phyloP scores from a whole-genome alignment of 2,113 vertebrate genomes.

The Saguinus imperator region DNA sequence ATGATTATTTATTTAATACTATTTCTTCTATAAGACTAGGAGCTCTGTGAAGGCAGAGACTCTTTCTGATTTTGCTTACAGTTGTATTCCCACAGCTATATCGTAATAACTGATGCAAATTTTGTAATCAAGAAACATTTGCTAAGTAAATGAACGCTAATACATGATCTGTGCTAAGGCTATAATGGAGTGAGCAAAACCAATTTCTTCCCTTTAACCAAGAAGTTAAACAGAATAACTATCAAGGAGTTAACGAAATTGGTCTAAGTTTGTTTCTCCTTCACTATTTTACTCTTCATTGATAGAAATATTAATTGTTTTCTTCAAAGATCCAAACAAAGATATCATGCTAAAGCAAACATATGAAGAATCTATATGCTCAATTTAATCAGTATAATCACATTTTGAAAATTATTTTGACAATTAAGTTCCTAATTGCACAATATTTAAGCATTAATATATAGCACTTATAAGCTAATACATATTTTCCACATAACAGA shows the following conservation, averaged over 20 bases:
- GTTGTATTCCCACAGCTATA: not conserved
- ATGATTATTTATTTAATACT: not conserved
- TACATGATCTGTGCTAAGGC: not conserved
- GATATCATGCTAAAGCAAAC: not conserved
- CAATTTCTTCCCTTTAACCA: not conserved
- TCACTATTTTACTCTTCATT: slow-evolving; percentile 4
- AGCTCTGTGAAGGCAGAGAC: not conserved
- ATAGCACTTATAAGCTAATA: not conserved
- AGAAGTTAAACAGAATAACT: not conserved
- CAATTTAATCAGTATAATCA: not conserved
- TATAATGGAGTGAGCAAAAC: not conserved
- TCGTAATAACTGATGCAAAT: not conserved
- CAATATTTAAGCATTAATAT: not conserved
- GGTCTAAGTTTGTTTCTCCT: not conserved
- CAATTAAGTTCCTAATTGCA: not conserved
- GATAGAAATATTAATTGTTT: slow-evolving; percentile 6
- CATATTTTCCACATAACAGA: not conserved
- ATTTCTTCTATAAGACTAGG: not conserved
- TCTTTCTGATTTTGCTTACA: slow-evolving; percentile 24
- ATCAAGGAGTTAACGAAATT: not conserved
- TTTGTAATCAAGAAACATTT: not conserved
- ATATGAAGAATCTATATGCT: not conserved
- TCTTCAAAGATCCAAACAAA: not conserved
- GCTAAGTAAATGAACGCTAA: not conserved
- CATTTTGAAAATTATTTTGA: slow-evolving; percentile 51